These are phyloP conservation scores for Pseudocheirus occidentalis DNA, from an alignment of 2,797 vertebrate genomes.

Conservation along the genomic window DNA sequence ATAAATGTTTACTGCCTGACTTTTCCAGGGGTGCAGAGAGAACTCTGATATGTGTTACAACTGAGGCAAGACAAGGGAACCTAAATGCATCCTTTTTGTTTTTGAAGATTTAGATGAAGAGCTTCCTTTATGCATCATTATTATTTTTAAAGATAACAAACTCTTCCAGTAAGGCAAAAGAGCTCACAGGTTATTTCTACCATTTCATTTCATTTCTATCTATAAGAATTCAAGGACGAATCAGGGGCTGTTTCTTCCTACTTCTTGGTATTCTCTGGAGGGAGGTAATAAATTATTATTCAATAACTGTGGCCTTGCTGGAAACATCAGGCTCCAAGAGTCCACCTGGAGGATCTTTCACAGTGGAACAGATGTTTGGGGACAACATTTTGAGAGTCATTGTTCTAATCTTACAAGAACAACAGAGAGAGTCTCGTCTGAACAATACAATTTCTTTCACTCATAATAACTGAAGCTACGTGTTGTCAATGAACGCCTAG, in stretches of 20 bases:
- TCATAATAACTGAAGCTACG: not conserved
- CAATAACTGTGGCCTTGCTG: conserved; percentile 26
- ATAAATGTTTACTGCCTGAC: not conserved
- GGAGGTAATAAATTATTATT: conserved; percentile 9
- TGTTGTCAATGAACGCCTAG: conserved; percentile 49
- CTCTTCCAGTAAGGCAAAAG: conserved; percentile 17
- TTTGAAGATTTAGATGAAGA: conserved; percentile 57
- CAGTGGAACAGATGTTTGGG: conserved; percentile 11
- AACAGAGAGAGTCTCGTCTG: not conserved
- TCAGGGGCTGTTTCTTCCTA: conserved; percentile 22
- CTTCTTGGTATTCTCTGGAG: not conserved
- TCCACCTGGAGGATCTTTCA: not conserved
- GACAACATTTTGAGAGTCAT: conserved; percentile 16
- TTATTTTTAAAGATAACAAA: conserved; percentile 4
- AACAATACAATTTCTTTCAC: not conserved
- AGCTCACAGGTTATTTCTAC: conserved; percentile 13
- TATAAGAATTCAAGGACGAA: conserved; percentile 43
- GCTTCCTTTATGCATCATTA: not conserved
- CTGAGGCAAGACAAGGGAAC: conserved; percentile 16
- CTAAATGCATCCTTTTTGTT: conserved; percentile 20
- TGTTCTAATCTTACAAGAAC: not conserved
- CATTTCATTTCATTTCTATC: conserved; percentile 36
- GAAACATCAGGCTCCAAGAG: conserved; percentile 21
- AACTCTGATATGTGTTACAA: conserved; percentile 31
- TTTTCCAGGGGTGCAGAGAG: conserved; percentile 36